Conservation (phyloP, 2,797 vertebrate genomes). For the Chiloscyllium punctatum region DNA sequence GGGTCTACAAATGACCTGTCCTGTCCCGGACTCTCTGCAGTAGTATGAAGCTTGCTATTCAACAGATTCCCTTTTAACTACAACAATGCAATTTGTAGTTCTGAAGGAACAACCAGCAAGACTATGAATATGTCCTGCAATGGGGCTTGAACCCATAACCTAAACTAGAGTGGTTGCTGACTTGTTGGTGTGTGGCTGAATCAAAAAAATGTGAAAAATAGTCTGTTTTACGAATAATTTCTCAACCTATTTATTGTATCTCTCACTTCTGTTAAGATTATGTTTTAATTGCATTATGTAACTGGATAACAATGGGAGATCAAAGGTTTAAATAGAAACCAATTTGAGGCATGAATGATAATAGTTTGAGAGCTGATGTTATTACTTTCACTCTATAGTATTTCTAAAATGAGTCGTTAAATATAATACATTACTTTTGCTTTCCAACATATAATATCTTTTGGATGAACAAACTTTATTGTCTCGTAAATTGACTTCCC, state of each 20-base stretch:
- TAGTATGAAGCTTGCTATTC: too few species aligned
- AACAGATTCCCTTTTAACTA: not conserved
- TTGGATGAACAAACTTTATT: conserved; percentile 21
- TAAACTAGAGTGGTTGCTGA: not conserved
- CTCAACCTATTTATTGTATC: not conserved
- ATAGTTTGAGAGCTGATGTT: conserved; percentile 21
- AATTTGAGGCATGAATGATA: conserved; percentile 30
- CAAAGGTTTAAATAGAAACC: conserved; percentile 4
- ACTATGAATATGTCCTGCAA: not conserved
- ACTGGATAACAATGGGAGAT: not conserved
- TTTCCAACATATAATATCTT: conserved; percentile 30
- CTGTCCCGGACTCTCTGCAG: too few species aligned
- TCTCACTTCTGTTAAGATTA: not conserved
- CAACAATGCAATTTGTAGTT: not conserved
- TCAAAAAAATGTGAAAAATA: not conserved
- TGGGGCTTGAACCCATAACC: not conserved
- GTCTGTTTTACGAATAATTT: not conserved
- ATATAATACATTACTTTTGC: conserved; percentile 25
- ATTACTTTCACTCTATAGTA: conserved; percentile 10
- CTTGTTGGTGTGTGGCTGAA: not conserved
- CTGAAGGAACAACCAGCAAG: not conserved
- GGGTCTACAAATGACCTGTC: too few species aligned
- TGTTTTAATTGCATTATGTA: conserved; percentile 24
- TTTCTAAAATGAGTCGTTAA: conserved; percentile 1
- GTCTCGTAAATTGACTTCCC: conserved; percentile 13